Evolutionary conservation across 2,797 vertebrate genomes (phyloP).

Genomic region (Capromys pilorides): DNA sequence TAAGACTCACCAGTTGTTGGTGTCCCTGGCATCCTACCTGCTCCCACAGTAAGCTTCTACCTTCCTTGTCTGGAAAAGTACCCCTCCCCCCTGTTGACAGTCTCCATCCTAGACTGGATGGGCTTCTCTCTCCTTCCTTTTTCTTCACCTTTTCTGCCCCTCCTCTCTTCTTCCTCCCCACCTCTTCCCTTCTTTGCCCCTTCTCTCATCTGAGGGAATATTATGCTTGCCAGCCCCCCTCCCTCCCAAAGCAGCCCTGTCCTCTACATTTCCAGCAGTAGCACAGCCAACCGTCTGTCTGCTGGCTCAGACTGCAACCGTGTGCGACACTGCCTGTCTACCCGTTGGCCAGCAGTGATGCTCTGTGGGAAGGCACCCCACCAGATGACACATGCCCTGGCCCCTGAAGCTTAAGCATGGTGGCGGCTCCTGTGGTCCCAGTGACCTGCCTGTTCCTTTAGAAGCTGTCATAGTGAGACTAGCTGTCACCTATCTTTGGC

Average conservation of each 20-base stretch:
- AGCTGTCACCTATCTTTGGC: too few relatives aligned
- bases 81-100: neutral
- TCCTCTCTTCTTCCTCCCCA: too few relatives aligned
- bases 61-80: neutral
- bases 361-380: neutral
- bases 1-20: rapidly evolving
- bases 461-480: neutral
- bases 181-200: too few relatives aligned
- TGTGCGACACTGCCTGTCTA: neutral
- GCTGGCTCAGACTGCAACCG: neutral
- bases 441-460: neutral
- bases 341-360: neutral
- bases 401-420: neutral
- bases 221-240: neutral
- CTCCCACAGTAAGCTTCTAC: neutral
- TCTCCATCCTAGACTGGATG: neutral
- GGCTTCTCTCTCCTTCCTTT: too few relatives aligned
- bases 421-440: neutral
- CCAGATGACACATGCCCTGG: neutral
- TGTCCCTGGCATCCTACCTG: neutral
- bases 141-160: neutral
- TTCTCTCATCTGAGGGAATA: neutral
- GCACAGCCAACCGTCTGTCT: neutral
- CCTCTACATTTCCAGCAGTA: neutral
- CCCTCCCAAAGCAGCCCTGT: constrained; percentile 32